phyloP scores from a whole-genome alignment of 37 sponge, comb jelly and placozoan genomes.

The Ianthella basta region DNA sequence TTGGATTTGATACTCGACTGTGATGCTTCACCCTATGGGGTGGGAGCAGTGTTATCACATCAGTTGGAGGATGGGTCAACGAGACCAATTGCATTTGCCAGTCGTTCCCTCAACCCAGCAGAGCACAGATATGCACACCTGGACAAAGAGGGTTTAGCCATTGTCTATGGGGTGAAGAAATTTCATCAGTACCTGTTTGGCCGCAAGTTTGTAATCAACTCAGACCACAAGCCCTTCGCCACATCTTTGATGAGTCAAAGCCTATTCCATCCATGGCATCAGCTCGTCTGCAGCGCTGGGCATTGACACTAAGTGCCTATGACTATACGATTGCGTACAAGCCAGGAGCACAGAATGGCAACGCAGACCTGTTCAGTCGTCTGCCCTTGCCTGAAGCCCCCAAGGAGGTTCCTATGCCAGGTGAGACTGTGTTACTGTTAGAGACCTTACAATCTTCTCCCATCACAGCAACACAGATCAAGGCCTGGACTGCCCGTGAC shows the following conservation, averaged over 20 bases:
- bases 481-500: slow-evolving; percentile 41
- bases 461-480: slow-evolving; percentile 4
- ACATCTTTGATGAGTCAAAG: slow-evolving; percentile 35
- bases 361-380: slow-evolving; percentile 50
- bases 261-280: slow-evolving; percentile 33
- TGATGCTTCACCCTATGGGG: slow-evolving; percentile 46
- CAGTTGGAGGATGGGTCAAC: slow-evolving; percentile 30
- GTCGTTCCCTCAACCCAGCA: slow-evolving; percentile 32
- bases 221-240: slow-evolving; percentile 60
- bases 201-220: slow-evolving; percentile 24
- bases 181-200: slow-evolving; percentile 70
- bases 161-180: slow-evolving; percentile 54
- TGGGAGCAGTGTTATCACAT: slow-evolving; percentile 66
- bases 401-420: background rate
- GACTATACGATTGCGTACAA: slow-evolving; percentile 45
- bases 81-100: slow-evolving; percentile 49
- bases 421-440: slow-evolving; percentile 4
- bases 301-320: slow-evolving; percentile 43
- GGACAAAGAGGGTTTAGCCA: slow-evolving; percentile 51
- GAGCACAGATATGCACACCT: slow-evolving; percentile 50
- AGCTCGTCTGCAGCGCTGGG: slow-evolving; percentile 55
- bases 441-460: background rate
- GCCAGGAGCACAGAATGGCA: slow-evolving; percentile 10
- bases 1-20: slow-evolving; percentile 29
- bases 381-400: slow-evolving; percentile 37